Conservation (phyloP, 2,797 vertebrate species). For the Phaenicophaeus curvirostris region DNA sequence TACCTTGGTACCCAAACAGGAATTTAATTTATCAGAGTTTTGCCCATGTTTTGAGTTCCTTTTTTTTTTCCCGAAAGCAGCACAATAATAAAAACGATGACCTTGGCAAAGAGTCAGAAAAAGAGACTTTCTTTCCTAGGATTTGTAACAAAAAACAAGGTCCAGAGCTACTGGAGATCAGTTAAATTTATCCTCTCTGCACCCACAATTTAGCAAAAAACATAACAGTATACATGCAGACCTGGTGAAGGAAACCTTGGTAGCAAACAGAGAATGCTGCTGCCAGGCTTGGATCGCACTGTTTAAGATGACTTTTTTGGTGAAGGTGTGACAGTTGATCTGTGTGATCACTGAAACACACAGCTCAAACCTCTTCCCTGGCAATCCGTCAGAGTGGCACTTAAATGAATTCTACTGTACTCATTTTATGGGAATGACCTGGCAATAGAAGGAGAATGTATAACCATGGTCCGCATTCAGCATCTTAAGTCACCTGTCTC, state of each 20-base stretch:
- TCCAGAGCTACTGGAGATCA: background rate
- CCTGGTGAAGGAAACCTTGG: background rate
- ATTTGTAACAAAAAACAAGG: background rate
- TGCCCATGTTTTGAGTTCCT: background rate
- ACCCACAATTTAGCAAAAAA: background rate
- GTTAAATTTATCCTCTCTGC: background rate
- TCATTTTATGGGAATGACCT: background rate
- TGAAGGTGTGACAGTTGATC: background rate
- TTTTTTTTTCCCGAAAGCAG: background rate
- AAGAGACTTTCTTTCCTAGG: background rate
- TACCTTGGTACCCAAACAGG: background rate
- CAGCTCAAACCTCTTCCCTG: background rate
- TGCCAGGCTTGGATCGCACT: background rate
- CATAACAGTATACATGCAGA: background rate
- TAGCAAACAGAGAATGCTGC: background rate
- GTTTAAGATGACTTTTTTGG: background rate
- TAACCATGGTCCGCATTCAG: background rate
- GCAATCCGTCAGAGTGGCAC: background rate
- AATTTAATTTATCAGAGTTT: background rate
- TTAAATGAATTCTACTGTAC: background rate
- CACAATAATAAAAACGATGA: background rate
- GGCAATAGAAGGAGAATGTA: background rate
- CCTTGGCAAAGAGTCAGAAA: background rate
- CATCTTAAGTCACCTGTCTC: background rate
- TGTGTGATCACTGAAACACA: background rate